Percentiles rank a stretch among this genome's conserved stretches.
These are phyloP conservation scores for Tortrix viridana DNA, from an alignment of 2,888 invertebrate species.

Conservation along the genomic window DNA sequence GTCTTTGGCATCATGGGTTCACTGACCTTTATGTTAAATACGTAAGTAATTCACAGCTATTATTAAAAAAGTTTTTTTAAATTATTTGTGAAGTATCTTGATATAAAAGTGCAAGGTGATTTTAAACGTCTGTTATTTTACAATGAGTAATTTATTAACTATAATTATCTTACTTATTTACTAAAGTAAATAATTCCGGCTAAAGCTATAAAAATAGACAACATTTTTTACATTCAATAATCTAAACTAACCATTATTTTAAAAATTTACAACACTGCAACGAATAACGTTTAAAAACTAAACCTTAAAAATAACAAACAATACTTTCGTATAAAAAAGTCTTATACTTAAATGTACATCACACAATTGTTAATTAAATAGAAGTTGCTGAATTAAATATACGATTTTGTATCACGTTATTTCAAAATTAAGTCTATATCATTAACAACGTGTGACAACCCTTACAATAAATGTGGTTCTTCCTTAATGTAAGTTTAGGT, in stretches of 20 bases:
- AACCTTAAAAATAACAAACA: conserved; percentile 1
- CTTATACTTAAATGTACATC: too few relatives aligned
- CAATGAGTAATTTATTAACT: conserved; percentile 2
- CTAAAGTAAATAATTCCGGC: conserved; percentile 39
- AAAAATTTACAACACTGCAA: conserved; percentile 38
- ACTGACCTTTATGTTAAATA: conserved; percentile 35
- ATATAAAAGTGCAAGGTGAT: neutral
- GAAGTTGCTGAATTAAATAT: too few relatives aligned
- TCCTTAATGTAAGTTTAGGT: neutral
- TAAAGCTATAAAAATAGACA: conserved; percentile 55
- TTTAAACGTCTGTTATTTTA: neutral
- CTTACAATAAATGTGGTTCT: neutral
- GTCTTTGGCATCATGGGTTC: conserved; percentile 60
- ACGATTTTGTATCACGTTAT: too few relatives aligned
- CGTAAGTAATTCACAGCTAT: too few relatives aligned
- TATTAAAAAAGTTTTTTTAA: neutral
- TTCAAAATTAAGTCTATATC: neutral
- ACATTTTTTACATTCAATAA: conserved; percentile 48
- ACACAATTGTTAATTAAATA: too few relatives aligned
- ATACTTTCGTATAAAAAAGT: neutral
- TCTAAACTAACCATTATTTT: conserved; percentile 36
- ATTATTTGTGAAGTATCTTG: neutral
- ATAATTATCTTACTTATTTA: neutral
- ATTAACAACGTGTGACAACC: neutral
- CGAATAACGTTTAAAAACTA: conserved; percentile 31